Percentiles rank a stretch among this genome's conserved stretches.
These are phyloP conservation scores for Daphoenositta chrysoptera DNA, from an alignment of 2,113 vertebrate genomes.

Conservation along the genomic window DNA sequence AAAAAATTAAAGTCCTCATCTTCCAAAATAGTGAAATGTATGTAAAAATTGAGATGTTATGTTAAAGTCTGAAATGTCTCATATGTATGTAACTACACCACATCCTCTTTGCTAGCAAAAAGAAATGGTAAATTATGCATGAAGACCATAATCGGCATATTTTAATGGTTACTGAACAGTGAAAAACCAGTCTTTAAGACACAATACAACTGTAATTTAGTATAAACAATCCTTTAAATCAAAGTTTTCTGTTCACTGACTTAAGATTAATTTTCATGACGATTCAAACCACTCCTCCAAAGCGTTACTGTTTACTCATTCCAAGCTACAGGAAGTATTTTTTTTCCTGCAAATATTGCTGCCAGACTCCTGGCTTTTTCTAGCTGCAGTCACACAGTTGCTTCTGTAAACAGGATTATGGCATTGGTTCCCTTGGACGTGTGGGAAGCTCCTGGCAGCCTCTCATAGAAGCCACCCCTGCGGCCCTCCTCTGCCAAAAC, in stretches of 20 bases:
- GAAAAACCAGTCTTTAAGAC: not conserved
- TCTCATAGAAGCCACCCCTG: not conserved
- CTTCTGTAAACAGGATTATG: not conserved
- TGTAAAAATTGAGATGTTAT: not conserved
- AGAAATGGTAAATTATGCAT: not conserved
- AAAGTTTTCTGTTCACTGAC: not conserved
- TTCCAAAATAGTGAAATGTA: not conserved
- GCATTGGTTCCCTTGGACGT: not conserved
- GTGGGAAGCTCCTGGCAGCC: not conserved
- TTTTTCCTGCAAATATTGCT: not conserved
- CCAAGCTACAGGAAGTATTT: not conserved
- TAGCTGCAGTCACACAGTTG: not conserved
- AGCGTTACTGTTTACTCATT: not conserved
- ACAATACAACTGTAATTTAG: not conserved
- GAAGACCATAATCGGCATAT: not conserved
- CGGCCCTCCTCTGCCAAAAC: not conserved
- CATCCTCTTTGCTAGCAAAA: not conserved
- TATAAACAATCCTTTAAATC: not conserved
- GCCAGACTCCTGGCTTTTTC: not conserved
- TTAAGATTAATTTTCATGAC: not conserved
- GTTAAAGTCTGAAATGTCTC: not conserved
- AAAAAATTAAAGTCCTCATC: not conserved
- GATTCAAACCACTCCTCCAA: not conserved
- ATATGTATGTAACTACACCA: not conserved
- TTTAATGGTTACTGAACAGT: not conserved